Evolutionary conservation across 2,797 vertebrate species (phyloP), one percentile per base, ranked within the genome.

Genomic region (Pyrocephalus nanus): DNA sequence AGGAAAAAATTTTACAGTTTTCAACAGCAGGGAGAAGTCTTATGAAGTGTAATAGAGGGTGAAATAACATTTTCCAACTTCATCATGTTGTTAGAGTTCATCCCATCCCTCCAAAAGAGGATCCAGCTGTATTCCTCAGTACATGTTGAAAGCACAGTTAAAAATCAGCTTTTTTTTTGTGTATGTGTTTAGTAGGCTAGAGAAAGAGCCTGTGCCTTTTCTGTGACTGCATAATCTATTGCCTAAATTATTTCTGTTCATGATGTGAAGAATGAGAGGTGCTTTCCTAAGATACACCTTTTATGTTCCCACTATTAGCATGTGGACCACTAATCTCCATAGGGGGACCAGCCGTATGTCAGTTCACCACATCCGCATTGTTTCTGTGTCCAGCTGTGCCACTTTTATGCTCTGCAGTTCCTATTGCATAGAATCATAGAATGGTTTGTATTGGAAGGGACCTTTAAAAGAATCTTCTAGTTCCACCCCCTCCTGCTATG

Each of bases 51-150:
- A 73, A 88, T 75, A 88, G 72, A 67, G 78, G 26, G 34, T 86
- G 64, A 88, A 94, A 88, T 86, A 90, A 80, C 55, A 50, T 88
- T 90, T 93, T 90, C 55, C 58, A 81, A 15, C 66, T 91, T 96
- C 1, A 26, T 90, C 13, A 4, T 77, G 16, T 90, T 94, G 66
- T 43, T 64, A 53, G 65, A 90, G 43, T 60, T 94, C 48, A 72
- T 83, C 54, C 36, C 40, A 86, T 88, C 43, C 26, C 80, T 95
- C 61, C 76, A 70, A 65, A 90, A 86, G 66, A 90, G n/a, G 30
- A 92, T 93, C 76, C 38, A 84, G 51, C 73, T 91, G 51, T 65
- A 87, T 11, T 76, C 10, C 45, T 91, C 40, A 42, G 32, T 36
- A 23, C 17, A 11, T 36, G 57, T 54, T 82, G 80, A 87, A 94